Conservation (phyloP, 2,113 vertebrate genomes). For the Notothenia rossii region DNA sequence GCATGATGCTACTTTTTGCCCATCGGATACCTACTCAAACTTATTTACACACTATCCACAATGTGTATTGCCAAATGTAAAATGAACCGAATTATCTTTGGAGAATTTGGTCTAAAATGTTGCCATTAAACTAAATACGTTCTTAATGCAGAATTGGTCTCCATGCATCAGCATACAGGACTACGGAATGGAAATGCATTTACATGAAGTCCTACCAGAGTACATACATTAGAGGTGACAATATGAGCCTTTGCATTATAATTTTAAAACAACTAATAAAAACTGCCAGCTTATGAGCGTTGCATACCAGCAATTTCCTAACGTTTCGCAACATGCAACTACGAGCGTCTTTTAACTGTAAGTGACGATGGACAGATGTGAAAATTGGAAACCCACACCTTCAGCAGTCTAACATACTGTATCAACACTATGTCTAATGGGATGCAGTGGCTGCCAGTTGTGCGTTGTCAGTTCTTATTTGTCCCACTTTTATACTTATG, state of each 20-base stretch:
- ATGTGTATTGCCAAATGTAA: background rate
- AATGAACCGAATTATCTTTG: background rate
- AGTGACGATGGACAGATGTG: slow-evolving; percentile 41
- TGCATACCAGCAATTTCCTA: slow-evolving; percentile 4
- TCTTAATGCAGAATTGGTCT: background rate
- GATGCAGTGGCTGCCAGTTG: slow-evolving; percentile 24
- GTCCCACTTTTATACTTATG: slow-evolving; percentile 42
- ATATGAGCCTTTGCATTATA: slow-evolving; percentile 19
- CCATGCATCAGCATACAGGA: background rate
- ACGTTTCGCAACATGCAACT: slow-evolving; percentile 11
- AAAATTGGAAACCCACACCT: slow-evolving; percentile 24
- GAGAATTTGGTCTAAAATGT: background rate
- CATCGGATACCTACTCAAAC: slow-evolving; percentile 2
- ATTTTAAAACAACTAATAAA: slow-evolving; percentile 41
- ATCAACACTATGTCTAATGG: slow-evolving; percentile 33
- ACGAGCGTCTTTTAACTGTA: slow-evolving; percentile 27
- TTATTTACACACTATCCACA: background rate
- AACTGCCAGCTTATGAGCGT: slow-evolving; percentile 38
- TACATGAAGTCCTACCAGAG: slow-evolving; percentile 22
- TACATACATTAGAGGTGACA: slow-evolving; percentile 27
- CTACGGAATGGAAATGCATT: slow-evolving; percentile 16
- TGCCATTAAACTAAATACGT: background rate
- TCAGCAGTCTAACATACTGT: slow-evolving; percentile 3
- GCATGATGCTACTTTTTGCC: slow-evolving; percentile 19
- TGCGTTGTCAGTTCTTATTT: slow-evolving; percentile 56